Evolutionary conservation across 2,888 invertebrate species (phyloP).

Genomic region (Drosophila mulleri): DNA sequence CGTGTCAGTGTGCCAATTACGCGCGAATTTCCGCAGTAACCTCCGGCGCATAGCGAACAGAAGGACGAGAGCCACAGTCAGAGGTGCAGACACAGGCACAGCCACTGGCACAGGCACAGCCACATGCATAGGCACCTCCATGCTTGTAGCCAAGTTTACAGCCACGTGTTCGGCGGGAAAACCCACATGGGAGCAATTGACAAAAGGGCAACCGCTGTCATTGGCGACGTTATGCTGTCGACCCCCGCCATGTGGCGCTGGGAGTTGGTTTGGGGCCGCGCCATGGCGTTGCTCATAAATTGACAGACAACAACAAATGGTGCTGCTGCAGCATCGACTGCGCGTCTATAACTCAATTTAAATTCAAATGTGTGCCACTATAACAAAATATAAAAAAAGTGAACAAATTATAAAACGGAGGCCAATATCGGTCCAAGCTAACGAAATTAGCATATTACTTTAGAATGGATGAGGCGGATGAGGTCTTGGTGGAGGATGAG

Average conservation of each 20-base stretch:
- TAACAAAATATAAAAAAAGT: conserved; percentile 9
- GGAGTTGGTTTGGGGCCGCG: conserved; percentile 42
- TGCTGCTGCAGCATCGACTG: conserved; percentile 34
- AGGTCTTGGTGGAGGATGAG: conserved; percentile 28
- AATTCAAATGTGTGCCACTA: conserved; percentile 69
- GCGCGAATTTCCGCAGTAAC: conserved; percentile 75
- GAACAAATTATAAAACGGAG: conserved; percentile 65
- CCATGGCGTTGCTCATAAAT: conserved; percentile 71
- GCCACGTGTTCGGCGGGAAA: conserved; percentile 74
- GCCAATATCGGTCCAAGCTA: conserved; percentile 38
- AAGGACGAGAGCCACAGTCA: conserved; percentile 4
- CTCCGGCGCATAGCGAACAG: conserved; percentile 50
- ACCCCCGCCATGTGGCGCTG: conserved; percentile 55
- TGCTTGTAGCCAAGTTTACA: conserved; percentile 43
- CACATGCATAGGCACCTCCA: conserved; percentile 1
- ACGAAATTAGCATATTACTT: conserved; percentile 61
- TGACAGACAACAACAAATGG: conserved; percentile 62
- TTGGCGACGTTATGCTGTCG: conserved; percentile 35
- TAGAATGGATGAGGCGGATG: conserved; percentile 68
- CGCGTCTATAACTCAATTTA: conserved; percentile 72
- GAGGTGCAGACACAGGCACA: neutral
- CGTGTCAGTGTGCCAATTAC: conserved; percentile 79
- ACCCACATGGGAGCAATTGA: conserved; percentile 78
- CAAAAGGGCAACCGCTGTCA: conserved; percentile 75
- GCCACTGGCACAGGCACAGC: neutral